These are phyloP conservation scores for Psylliodes chrysocephalus DNA, from an alignment of 2,888 invertebrate genomes.

Conservation along the genomic window DNA sequence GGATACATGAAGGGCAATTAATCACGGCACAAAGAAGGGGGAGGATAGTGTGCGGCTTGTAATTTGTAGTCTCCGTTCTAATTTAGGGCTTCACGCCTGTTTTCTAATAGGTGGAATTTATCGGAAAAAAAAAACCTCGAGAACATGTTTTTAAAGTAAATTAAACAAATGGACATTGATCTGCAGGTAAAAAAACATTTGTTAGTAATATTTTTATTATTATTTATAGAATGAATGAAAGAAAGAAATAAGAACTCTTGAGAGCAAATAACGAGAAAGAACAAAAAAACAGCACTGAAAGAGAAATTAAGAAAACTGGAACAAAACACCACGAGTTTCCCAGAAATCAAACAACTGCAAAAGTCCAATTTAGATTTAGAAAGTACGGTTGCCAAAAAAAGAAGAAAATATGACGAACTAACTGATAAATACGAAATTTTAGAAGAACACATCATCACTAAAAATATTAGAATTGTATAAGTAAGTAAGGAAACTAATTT, in stretches of 20 bases:
- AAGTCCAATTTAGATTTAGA: constrained; percentile 71
- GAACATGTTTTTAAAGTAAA: too few species aligned
- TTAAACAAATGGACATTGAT: constrained; percentile 58
- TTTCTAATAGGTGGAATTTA: neutral
- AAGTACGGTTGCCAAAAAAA: constrained; percentile 73
- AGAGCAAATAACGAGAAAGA: constrained; percentile 79
- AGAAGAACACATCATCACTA: constrained; percentile 85
- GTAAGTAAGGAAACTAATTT: constrained; percentile 64
- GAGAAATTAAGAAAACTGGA: constrained; percentile 77
- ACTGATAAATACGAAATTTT: constrained; percentile 85
- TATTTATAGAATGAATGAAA: constrained; percentile 67
- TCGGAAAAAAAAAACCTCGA: too few species aligned
- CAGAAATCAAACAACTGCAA: constrained; percentile 75
- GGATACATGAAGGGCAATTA: neutral
- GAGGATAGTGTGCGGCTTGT: neutral
- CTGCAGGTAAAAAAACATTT: constrained; percentile 53
- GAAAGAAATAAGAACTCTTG: constrained; percentile 74
- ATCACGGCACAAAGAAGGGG: neutral
- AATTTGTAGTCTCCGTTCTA: neutral
- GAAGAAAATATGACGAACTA: constrained; percentile 81
- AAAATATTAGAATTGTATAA: constrained; percentile 78
- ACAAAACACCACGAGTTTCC: constrained; percentile 70
- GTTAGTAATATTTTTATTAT: neutral
- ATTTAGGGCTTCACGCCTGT: neutral
- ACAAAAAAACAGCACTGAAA: constrained; percentile 78